phyloP scores from a whole-genome alignment of 1,140 invertebrate genomes.

The Dreissena polymorpha region DNA sequence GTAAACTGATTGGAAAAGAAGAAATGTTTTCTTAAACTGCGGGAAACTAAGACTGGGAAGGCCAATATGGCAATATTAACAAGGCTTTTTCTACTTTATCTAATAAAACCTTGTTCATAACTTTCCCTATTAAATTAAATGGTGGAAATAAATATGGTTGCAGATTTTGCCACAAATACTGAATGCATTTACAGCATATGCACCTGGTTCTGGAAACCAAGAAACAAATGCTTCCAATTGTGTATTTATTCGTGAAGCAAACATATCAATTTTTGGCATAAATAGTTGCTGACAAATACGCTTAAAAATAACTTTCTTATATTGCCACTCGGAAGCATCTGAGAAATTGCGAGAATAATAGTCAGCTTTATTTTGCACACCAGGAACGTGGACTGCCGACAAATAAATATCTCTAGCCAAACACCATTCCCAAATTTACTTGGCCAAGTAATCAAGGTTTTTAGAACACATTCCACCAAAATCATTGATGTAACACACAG shows the following conservation, averaged over 20 bases:
- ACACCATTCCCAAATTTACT: slow-evolving; percentile 56
- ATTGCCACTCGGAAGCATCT: slow-evolving; percentile 36
- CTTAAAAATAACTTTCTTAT: slow-evolving; percentile 41
- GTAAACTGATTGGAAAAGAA: slow-evolving; percentile 43
- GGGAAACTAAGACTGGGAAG: slow-evolving; percentile 49
- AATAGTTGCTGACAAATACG: slow-evolving; percentile 14
- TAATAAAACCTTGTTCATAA: slow-evolving; percentile 46
- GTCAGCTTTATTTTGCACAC: slow-evolving; percentile 42
- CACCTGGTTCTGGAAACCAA: slow-evolving; percentile 57
- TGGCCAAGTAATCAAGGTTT: slow-evolving; percentile 47
- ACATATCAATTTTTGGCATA: slow-evolving; percentile 57
- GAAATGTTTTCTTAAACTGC: slow-evolving; percentile 18
- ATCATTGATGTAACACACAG: slow-evolving; percentile 57
- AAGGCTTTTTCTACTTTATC: slow-evolving; percentile 44
- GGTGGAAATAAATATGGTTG: slow-evolving; percentile 51
- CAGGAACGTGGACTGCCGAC: slow-evolving; percentile 38
- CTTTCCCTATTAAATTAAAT: slow-evolving; percentile 41
- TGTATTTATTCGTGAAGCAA: slow-evolving; percentile 59
- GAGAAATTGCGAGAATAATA: slow-evolving; percentile 41
- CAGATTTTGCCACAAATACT: slow-evolving; percentile 19
- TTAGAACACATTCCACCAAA: slow-evolving; percentile 56
- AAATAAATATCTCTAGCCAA: slow-evolving; percentile 37
- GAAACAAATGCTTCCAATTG: slow-evolving; percentile 52
- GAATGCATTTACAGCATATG: slow-evolving; percentile 58
- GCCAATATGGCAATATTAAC: slow-evolving; percentile 48